Conservation (phyloP, 2,888 invertebrate genomes). For the Heliconius cydno region DNA sequence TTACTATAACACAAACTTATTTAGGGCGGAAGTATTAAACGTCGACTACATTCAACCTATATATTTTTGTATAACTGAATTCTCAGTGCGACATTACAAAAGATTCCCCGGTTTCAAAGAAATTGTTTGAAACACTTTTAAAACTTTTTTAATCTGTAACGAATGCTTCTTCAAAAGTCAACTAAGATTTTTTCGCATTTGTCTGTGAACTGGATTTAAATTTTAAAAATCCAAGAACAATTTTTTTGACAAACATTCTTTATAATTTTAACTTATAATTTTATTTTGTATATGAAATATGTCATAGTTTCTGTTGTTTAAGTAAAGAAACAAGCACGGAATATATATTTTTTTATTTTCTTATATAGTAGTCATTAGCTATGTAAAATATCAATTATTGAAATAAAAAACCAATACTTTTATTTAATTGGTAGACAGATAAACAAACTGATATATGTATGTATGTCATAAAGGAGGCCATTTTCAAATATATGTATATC, state of each 20-base stretch:
- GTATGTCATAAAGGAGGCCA: no score
- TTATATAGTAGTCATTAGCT: no score
- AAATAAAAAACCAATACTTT: no score
- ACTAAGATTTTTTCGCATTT: conserved; percentile 34
- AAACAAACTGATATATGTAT: no score
- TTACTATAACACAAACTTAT: neutral
- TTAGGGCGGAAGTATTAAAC: conserved; percentile 6
- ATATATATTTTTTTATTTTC: no score
- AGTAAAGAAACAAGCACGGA: no score
- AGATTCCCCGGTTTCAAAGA: conserved; percentile 19
- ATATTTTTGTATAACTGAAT: conserved; percentile 17
- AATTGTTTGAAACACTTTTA: conserved; percentile 42
- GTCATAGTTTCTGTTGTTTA: neutral
- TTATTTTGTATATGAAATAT: neutral
- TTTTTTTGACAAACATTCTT: conserved; percentile 24
- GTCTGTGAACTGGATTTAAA: conserved; percentile 37
- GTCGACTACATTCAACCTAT: neutral
- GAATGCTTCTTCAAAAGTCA: conserved; percentile 45
- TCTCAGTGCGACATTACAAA: conserved; percentile 16
- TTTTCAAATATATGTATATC: no score
- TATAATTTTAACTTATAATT: neutral
- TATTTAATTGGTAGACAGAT: no score
- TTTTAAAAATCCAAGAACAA: conserved; percentile 37
- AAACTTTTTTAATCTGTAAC: conserved; percentile 51
- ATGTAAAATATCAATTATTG: no score